phyloP scores from a whole-genome alignment of 1,140 invertebrate genomes.

The Bombyx mori region ASM3026992v2 NC_085130.1:3106501-3107000 shows the following conservation, averaged over 20 bases:
- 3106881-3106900: slow-evolving; percentile 37
- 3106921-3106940: slow-evolving; percentile 31
- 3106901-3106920: slow-evolving; percentile 39
- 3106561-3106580: slow-evolving; percentile 47
- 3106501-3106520: neutral
- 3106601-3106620: slow-evolving; percentile 25
- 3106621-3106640: slow-evolving; percentile 31
- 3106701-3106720: slow-evolving; percentile 29
- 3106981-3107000: slow-evolving; percentile 52
- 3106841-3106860: slow-evolving; percentile 48
- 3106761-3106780: slow-evolving; percentile 26
- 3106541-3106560: slow-evolving; percentile 46
- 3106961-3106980: slow-evolving; percentile 48
- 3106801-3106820: slow-evolving; percentile 55
- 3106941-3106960: slow-evolving; percentile 29
- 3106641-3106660: slow-evolving; percentile 40
- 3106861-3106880: slow-evolving; percentile 47
- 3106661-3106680: slow-evolving; percentile 23
- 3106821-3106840: slow-evolving; percentile 52
- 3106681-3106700: slow-evolving; percentile 11
- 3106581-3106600: slow-evolving; percentile 36
- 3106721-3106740: slow-evolving; percentile 34
- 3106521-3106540: slow-evolving; percentile 22
- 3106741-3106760: slow-evolving; percentile 45
- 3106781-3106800: slow-evolving; percentile 26